These are phyloP conservation scores for Oxycera nigricornis DNA, from an alignment of 2,888 invertebrate genomes.

Conservation along the genomic window DNA sequence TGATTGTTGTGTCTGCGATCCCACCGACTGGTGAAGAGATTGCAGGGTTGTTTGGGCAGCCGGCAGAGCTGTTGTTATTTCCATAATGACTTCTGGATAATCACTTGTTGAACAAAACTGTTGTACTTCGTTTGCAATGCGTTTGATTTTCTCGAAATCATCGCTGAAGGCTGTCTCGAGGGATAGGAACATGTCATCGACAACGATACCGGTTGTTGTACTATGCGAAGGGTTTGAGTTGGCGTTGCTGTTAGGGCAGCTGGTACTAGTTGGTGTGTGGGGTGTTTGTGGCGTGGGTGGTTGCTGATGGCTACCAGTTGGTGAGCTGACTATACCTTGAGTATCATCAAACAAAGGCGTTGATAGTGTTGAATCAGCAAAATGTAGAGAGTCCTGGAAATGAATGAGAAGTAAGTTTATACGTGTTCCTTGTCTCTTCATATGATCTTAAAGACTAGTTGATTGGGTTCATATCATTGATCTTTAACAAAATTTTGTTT, in stretches of 20 bases:
- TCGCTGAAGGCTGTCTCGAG: constrained; percentile 67
- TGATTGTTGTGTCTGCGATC: constrained; percentile 45
- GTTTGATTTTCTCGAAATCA: constrained; percentile 84
- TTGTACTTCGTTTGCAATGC: constrained; percentile 82
- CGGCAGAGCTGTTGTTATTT: constrained; percentile 53
- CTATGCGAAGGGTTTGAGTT: constrained; percentile 46
- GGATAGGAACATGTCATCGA: constrained; percentile 63
- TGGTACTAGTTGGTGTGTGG: constrained; percentile 47
- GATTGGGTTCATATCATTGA: no score
- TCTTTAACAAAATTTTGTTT: no score
- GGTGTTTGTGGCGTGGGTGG: constrained; percentile 48
- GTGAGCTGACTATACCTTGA: constrained; percentile 49
- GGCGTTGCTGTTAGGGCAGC: constrained; percentile 42
- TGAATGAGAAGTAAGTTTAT: not conserved
- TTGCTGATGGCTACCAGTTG: constrained; percentile 43
- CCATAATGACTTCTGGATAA: constrained; percentile 60
- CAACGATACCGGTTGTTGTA: constrained; percentile 56
- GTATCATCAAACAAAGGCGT: constrained; percentile 61
- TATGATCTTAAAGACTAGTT: no score
- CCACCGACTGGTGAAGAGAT: constrained; percentile 14
- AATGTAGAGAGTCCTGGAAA: constrained; percentile 56
- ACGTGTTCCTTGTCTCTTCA: no score
- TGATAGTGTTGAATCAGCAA: constrained; percentile 59
- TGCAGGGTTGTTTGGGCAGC: constrained; percentile 61
- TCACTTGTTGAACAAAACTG: constrained; percentile 69